Percentiles rank a stretch among this genome's conserved stretches.
Evolutionary conservation across 2,888 invertebrate species (phyloP).

Genomic region (Drosophila falleni): DNA sequence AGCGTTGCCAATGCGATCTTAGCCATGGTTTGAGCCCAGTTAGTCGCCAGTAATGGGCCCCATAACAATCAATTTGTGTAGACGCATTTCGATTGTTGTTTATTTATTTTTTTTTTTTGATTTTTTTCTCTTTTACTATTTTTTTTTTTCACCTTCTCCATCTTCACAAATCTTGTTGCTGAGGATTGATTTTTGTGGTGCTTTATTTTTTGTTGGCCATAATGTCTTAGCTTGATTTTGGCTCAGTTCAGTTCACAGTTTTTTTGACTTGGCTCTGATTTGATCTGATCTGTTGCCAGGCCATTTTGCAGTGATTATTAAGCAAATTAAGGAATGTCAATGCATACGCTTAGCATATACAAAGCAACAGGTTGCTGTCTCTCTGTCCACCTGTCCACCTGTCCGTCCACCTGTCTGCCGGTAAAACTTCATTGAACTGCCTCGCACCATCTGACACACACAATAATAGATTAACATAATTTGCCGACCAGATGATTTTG

Average conservation of each 20-base stretch:
- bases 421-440: conserved; percentile 68
- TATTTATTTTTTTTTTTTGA: conserved; percentile 26
- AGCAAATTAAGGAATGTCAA: conserved; percentile 78
- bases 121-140: neutral
- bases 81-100: conserved; percentile 53
- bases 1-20: conserved; percentile 62
- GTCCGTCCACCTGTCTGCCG: conserved; percentile 25
- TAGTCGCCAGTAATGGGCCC: conserved; percentile 34
- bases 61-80: conserved; percentile 8
- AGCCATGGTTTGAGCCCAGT: conserved; percentile 21
- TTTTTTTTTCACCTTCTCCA: neutral
- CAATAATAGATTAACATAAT: conserved; percentile 58
- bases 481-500: conserved; percentile 54
- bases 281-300: conserved; percentile 63
- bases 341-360: conserved; percentile 76
- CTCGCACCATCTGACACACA: conserved; percentile 45
- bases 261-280: neutral
- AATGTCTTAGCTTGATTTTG: conserved; percentile 5
- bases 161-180: conserved; percentile 24
- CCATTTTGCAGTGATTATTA: conserved; percentile 72
- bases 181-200: neutral
- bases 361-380: conserved; percentile 69
- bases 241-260: neutral
- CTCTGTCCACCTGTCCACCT: conserved; percentile 14
- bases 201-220: neutral